phyloP scores from a whole-genome alignment of 2,113 vertebrate species.

The Daboia siamensis region DNA sequence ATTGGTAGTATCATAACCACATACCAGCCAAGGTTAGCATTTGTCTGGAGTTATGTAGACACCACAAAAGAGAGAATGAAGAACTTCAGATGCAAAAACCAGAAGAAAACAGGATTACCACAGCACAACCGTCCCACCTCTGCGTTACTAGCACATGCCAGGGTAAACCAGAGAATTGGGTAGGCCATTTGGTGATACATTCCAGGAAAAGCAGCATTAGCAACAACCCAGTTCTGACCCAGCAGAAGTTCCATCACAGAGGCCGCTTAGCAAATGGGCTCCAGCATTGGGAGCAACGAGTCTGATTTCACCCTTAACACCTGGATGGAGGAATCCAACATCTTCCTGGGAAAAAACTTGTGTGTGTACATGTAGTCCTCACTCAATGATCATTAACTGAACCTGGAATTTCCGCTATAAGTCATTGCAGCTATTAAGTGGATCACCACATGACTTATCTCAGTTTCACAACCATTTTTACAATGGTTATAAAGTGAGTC shows the following conservation, averaged over 20 bases:
- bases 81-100: not conserved
- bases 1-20: slow-evolving; percentile 79
- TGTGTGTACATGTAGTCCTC: not conserved
- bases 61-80: not conserved
- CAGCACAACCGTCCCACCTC: not conserved
- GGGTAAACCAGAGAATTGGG: not conserved
- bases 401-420: not conserved
- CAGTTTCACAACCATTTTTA: not conserved
- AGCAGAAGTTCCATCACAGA: not conserved
- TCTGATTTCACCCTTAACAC: not conserved
- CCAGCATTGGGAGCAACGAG: not conserved
- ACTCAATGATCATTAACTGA: not conserved
- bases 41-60: slow-evolving; percentile 26
- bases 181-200: too few relatives aligned
- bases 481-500: not conserved
- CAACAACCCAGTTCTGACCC: not conserved
- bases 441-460: not conserved
- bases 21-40: slow-evolving; percentile 81
- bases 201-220: not conserved
- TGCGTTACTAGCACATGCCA: not conserved
- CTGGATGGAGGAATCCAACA: not conserved
- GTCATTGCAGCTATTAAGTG: not conserved
- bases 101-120: not conserved
- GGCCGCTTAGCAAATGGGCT: not conserved
- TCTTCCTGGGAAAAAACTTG: not conserved